Evolutionary conservation across 2,888 invertebrate species (phyloP), one percentile per base, ranked within the genome.

Genomic region (Oscheius sp.): DNA sequence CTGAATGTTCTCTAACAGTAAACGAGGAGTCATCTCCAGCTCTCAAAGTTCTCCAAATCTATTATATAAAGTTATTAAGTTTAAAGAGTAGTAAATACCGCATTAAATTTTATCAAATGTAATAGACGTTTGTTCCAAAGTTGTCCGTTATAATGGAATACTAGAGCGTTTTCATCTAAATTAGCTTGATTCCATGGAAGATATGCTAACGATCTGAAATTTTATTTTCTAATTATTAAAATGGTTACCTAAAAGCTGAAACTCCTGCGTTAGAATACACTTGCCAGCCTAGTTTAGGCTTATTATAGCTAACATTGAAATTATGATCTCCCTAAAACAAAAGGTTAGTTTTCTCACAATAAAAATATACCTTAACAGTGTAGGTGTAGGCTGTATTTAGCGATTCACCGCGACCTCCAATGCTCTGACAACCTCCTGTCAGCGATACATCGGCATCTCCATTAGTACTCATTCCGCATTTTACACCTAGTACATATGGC

Each of bases 11-110:
- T 5, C 96, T 89, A 23, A 97, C 92, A 65, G 91, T 90, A 88
- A 97, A 95, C 45, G 93, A 91, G 3, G 92, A 91, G 50, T 90
- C 90, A 78, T 92, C 91, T 76, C 91, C 91, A 12, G 93, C 88
- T 12, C 92, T 87, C 8, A 91, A 90, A 4, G 94, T 89, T 79
- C 95, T 92, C 75, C 96, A 90, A 87, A 80, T 78, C 82, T 83
- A 48, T n/a, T n/a, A n/a, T 58, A 79, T 39, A 6, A 63, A 25
- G 10, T 33, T 3, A 29, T 15, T 25, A 61, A 27, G 23, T 25
- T 3, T 23, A 55, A 29, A 50, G 15, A 15, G 17, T 12, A 27
- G 20, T 15, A 53, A 4, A 46, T 39, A 82, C 82, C 64, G 81
- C 65, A 69, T 84, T 83, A 25, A 84, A 55, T 39, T 80, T 75